Conservation (phyloP, 2,797 vertebrate species). For the Iguana delicatissima region DNA sequence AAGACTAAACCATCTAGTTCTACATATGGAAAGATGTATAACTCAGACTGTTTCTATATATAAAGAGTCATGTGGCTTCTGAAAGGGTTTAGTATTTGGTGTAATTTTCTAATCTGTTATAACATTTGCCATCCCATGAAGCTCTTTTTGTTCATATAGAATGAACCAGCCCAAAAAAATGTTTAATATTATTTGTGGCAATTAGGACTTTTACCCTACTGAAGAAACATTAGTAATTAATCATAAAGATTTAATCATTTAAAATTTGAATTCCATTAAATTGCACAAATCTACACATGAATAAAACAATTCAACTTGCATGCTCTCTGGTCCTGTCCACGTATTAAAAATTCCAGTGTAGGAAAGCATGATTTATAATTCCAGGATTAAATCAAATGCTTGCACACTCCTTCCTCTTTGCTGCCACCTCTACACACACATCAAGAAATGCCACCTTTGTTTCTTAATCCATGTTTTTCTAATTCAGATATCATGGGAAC, state of each 20-base stretch:
- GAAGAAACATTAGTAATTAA: not conserved
- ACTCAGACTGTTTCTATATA: not conserved
- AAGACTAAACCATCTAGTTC: not conserved
- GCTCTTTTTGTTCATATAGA: not conserved
- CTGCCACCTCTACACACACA: not conserved
- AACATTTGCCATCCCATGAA: not conserved
- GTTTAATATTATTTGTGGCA: not conserved
- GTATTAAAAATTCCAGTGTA: not conserved
- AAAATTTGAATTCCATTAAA: not conserved
- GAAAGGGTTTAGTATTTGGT: not conserved
- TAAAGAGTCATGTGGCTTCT: not conserved
- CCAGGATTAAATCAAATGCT: not conserved
- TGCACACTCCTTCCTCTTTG: not conserved
- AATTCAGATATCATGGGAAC: not conserved
- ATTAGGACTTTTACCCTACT: not conserved
- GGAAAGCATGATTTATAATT: not conserved
- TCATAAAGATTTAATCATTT: too few relatives aligned
- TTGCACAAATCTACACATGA: not conserved
- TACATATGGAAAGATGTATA: not conserved
- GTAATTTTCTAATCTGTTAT: not conserved
- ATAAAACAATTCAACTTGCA: not conserved
- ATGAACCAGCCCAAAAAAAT: not conserved
- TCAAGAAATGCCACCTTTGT: not conserved
- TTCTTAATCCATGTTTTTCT: not conserved
- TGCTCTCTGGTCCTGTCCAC: not conserved